These are phyloP conservation scores for Heliangelus exortis DNA, from an alignment of 2,797 vertebrate genomes.

Conservation along the genomic window DNA sequence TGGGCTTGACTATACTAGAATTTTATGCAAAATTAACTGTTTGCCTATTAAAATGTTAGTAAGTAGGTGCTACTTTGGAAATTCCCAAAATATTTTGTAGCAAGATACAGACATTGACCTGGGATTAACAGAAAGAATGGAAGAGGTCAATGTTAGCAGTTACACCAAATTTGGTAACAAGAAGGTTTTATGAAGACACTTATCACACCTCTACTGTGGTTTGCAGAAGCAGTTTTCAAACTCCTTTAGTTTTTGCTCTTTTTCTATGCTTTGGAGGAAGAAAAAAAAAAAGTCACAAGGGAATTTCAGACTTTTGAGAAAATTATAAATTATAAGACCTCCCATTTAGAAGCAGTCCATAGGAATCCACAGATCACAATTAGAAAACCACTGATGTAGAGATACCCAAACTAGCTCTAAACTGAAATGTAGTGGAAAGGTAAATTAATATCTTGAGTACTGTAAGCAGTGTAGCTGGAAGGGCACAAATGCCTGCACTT, in stretches of 20 bases:
- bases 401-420: conserved; percentile 23
- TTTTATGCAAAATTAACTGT: conserved; percentile 41
- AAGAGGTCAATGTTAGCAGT: neutral
- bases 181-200: neutral
- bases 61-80: conserved; percentile 9
- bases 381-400: conserved; percentile 45
- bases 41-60: conserved; percentile 14
- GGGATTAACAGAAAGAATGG: neutral
- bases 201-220: neutral
- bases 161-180: neutral
- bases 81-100: conserved; percentile 27
- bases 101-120: neutral
- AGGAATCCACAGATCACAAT: neutral
- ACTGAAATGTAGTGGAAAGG: conserved; percentile 4
- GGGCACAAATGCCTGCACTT: neutral
- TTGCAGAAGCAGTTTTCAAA: neutral
- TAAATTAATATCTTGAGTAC: neutral
- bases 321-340: neutral
- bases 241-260: neutral
- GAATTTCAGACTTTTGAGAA: neutral
- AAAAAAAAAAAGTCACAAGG: neutral
- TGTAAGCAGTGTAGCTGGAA: neutral
- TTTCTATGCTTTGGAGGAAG: neutral
- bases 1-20: conserved; percentile 37
- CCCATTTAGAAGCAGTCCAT: conserved; percentile 8